A percentile compares a stretch with the other conserved stretches of the same genome.
Conservation (phyloP, 2,797 vertebrate genomes). For the Liparis tanakae region DNA sequence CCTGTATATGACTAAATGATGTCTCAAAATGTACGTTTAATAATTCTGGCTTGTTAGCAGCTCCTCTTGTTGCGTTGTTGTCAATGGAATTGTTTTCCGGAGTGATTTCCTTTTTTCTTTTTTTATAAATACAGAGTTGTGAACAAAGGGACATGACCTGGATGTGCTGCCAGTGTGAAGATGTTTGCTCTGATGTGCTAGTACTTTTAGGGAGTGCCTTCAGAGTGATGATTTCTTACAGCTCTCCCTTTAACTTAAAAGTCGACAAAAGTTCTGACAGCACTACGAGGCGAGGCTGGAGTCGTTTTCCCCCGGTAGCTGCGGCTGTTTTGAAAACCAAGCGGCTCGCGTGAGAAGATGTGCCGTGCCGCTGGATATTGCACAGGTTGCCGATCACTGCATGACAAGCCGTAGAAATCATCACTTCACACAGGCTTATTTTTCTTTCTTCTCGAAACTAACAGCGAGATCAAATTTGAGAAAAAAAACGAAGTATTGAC, state of each 20-base stretch:
- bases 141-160: slow-evolving; percentile 90
- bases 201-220: slow-evolving; percentile 77
- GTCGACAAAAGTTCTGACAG: slow-evolving; percentile 73
- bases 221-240: slow-evolving; percentile 43
- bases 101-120: slow-evolving; percentile 55
- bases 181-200: slow-evolving; percentile 57
- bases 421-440: slow-evolving; percentile 66
- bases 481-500: slow-evolving; percentile 76
- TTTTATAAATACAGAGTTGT: slow-evolving; percentile 70
- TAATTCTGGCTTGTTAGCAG: slow-evolving; percentile 46
- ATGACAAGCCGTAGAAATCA: slow-evolving; percentile 77
- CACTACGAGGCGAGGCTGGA: slow-evolving; percentile 82
- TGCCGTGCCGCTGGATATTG: slow-evolving; percentile 64
- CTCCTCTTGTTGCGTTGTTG: slow-evolving; percentile 50
- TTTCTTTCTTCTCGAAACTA: slow-evolving; percentile 71
- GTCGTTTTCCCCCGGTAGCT: slow-evolving; percentile 51
- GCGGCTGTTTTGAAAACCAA: slow-evolving; percentile 70
- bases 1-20: slow-evolving; percentile 38
- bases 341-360: slow-evolving; percentile 41
- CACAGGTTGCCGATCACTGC: slow-evolving; percentile 76
- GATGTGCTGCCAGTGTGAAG: slow-evolving; percentile 70
- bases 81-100: slow-evolving; percentile 58
- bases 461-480: slow-evolving; percentile 72
- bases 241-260: slow-evolving; percentile 77
- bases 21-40: slow-evolving; percentile 39